Evolutionary conservation across 64 coral and sea anemone genomes (phyloP), one percentile per base, ranked within the genome.

Genomic region (Anthopleura sola): DNA sequence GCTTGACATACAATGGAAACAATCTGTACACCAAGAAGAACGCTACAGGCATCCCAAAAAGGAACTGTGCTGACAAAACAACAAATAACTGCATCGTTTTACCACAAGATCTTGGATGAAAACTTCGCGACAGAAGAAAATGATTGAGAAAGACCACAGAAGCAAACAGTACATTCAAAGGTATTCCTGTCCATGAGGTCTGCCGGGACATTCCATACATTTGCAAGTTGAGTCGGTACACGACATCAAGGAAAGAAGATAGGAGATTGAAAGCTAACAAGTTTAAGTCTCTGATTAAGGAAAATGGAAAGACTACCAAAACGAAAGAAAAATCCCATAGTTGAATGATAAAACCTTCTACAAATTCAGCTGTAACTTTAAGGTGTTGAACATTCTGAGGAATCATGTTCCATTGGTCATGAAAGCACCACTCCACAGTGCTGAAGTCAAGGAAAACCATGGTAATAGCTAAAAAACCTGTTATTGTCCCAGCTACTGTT

Each of bases 401-500:
- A 7, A 94, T 56, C 33, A 49, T 8, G 5, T 90, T 87, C 93
- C 93, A 94, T 40, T 89, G 87, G 2, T 69, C 49, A 18, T 95
- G 54, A 32, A 79, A 94, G 79, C 93, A 95, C 1, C 87, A 81
- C 62, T 88, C 89, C 39, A 77, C 93, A 1, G 86, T 71, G 29
- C 91, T 95, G 29, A 95, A 95, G 51, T 95, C 93, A 68, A 95
- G n/a, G 36, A 95, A 38, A 18, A 75, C 68, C 20, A 95, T 83
- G 38, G 87, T 18, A 32, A 85, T 71, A n/a, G 86, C 81, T 1
- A 88, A 18, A 29, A 83, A 60, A 29, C 90, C 85, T 7, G 75
- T 23, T 0, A 34, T 55, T 4, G 82, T 21, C 20, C 85, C 90
- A 64, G 78, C 77, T 24, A 86, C 14, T 49, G 78, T 83, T 49